A percentile compares a stretch with the other conserved stretches of the same genome.
phyloP scores from a whole-genome alignment of 2,888 invertebrate genomes.

The Itoplectis maculator region DNA sequence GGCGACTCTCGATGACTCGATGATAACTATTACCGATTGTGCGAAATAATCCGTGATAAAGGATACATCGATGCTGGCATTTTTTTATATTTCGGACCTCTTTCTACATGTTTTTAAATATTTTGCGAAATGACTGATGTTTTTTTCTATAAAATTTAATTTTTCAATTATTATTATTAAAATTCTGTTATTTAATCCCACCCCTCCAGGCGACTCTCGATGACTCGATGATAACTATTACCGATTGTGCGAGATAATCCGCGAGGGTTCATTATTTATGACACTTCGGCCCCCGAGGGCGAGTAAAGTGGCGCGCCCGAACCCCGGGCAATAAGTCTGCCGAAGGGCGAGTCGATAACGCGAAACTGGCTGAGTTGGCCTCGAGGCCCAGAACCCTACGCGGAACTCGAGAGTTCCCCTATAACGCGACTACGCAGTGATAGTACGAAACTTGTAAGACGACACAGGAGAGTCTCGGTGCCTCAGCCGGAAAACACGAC shows the following conservation, averaged over 20 bases:
- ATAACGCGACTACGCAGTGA: not conserved
- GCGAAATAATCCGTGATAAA: slow-evolving; percentile 7
- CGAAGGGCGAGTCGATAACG: slow-evolving; percentile 22
- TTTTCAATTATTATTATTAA: too few species aligned
- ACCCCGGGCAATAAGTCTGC: not conserved
- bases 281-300: slow-evolving; percentile 24
- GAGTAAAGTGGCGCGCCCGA: slow-evolving; percentile 8
- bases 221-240: slow-evolving; percentile 1
- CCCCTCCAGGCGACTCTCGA: not conserved
- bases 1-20: not conserved
- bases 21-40: slow-evolving; percentile 14
- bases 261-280: slow-evolving; percentile 36
- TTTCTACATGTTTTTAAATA: too few species aligned
- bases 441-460: not conserved
- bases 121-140: too few species aligned
- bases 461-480: not conserved
- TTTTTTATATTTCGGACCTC: too few species aligned
- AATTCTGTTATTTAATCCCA: not conserved
- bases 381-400: not conserved
- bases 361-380: not conserved
- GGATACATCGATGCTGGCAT: too few species aligned
- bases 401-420: not conserved
- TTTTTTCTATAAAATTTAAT: too few species aligned
- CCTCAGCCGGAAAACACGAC: not conserved
- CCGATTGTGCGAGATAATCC: slow-evolving; percentile 11